These are phyloP conservation scores for Amazona vittata DNA, from an alignment of 2,113 vertebrate species.

Conservation along the genomic window DNA sequence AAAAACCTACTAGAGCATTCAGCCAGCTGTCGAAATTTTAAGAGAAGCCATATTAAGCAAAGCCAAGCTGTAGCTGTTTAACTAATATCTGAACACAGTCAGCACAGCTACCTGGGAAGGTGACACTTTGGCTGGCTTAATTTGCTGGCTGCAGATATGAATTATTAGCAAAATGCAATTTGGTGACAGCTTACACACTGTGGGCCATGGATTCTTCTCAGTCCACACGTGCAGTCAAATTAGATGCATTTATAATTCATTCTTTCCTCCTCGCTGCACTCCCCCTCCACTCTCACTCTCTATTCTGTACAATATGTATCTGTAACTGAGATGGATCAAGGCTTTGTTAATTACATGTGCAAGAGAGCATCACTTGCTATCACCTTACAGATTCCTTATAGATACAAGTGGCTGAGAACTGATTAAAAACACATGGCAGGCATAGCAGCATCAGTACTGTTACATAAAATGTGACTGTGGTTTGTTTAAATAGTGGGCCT, in stretches of 20 bases:
- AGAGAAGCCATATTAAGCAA: constrained; percentile 60
- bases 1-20: constrained; percentile 63
- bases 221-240: constrained; percentile 40
- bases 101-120: constrained; percentile 23
- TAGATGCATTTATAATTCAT: constrained; percentile 17
- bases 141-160: constrained; percentile 52
- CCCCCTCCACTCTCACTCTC: not conserved
- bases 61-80: constrained; percentile 39
- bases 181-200: not conserved
- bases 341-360: not conserved
- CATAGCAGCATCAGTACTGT: not conserved
- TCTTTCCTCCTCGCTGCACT: not conserved
- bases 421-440: not conserved
- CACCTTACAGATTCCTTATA: not conserved
- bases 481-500: not conserved
- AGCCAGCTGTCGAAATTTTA: constrained; percentile 63
- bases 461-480: not conserved
- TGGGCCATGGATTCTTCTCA: not conserved
- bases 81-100: constrained; percentile 38
- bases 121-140: constrained; percentile 19
- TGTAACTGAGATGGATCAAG: not conserved
- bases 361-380: not conserved
- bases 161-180: constrained; percentile 33
- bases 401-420: not conserved
- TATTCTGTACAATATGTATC: not conserved